These are phyloP conservation scores for Acrocephalus arundinaceus DNA, from an alignment of 2,113 vertebrate genomes.

Conservation along the genomic window DNA sequence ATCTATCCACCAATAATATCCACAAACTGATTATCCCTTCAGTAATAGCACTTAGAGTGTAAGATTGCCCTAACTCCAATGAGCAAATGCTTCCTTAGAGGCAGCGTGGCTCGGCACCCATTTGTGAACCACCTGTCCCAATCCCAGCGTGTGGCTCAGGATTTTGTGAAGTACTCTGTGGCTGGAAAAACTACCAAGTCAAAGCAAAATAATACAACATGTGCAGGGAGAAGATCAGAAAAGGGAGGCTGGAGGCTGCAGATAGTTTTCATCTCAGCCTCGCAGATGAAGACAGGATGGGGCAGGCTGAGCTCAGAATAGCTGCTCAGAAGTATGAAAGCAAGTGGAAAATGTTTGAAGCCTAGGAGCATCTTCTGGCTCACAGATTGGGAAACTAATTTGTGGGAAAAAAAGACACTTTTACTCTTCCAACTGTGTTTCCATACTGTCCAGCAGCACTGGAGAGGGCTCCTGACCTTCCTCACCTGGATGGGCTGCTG, in stretches of 20 bases:
- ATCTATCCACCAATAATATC: not conserved
- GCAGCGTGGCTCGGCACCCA: not conserved
- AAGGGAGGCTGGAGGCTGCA: not conserved
- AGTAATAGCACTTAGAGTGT: not conserved
- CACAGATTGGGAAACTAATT: not conserved
- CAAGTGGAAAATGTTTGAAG: not conserved
- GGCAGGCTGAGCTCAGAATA: not conserved
- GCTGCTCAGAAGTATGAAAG: not conserved
- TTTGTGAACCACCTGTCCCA: not conserved
- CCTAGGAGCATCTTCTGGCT: not conserved
- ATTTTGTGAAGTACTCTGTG: not conserved
- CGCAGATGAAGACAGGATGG: not conserved
- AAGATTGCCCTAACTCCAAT: not conserved
- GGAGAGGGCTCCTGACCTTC: not conserved
- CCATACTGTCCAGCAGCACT: rapidly evolving
- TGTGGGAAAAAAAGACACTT: rapidly evolving
- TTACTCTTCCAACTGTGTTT: not conserved
- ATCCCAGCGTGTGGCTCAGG: not conserved
- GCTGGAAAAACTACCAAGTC: not conserved
- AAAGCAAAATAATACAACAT: not conserved
- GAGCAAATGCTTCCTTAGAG: not conserved
- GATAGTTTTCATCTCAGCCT: not conserved
- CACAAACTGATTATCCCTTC: not conserved
- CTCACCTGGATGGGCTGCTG: rapidly evolving
- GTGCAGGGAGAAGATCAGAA: not conserved